phyloP scores from a whole-genome alignment of 2,888 invertebrate species.

The Spodoptera littoralis region DNA sequence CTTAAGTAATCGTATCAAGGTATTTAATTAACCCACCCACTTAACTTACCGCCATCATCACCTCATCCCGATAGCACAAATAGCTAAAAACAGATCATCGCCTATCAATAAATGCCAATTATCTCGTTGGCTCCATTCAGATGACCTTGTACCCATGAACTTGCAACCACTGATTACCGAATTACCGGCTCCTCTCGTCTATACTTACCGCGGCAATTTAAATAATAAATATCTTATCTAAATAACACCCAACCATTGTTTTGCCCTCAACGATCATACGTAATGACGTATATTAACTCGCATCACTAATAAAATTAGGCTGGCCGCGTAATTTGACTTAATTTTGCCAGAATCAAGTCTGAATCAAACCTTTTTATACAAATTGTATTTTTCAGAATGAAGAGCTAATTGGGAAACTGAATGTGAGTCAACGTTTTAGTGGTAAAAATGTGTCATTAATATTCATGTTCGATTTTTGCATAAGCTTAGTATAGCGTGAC shows the following conservation, averaged over 20 bases:
- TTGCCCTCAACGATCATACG: conserved; percentile 73
- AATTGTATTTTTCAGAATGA: conserved; percentile 70
- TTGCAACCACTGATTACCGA: conserved; percentile 86
- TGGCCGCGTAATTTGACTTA: conserved; percentile 81
- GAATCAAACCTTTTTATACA: conserved; percentile 77
- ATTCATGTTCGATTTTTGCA: too few species aligned
- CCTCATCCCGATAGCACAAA: conserved; percentile 38
- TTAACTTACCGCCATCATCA: too few species aligned
- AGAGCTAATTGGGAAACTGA: conserved; percentile 47
- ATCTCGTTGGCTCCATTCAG: conserved; percentile 71
- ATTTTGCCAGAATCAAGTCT: conserved; percentile 82
- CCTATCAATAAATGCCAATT: conserved; percentile 64
- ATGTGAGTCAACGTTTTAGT: conserved; percentile 35
- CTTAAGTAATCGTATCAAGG: too few species aligned
- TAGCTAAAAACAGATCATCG: conserved; percentile 62
- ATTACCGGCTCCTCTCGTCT: conserved; percentile 83
- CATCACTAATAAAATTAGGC: conserved; percentile 87
- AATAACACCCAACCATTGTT: conserved; percentile 86
- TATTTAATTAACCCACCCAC: too few species aligned
- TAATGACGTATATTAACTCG: conserved; percentile 85
- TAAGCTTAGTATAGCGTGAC: too few species aligned
- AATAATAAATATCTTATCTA: conserved; percentile 88
- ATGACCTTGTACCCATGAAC: conserved; percentile 82
- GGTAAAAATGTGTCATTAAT: neutral
- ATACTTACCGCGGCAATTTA: conserved; percentile 87